phyloP scores from a whole-genome alignment of 2,797 vertebrate genomes.

The Enteromius unitaeniatus region DNA sequence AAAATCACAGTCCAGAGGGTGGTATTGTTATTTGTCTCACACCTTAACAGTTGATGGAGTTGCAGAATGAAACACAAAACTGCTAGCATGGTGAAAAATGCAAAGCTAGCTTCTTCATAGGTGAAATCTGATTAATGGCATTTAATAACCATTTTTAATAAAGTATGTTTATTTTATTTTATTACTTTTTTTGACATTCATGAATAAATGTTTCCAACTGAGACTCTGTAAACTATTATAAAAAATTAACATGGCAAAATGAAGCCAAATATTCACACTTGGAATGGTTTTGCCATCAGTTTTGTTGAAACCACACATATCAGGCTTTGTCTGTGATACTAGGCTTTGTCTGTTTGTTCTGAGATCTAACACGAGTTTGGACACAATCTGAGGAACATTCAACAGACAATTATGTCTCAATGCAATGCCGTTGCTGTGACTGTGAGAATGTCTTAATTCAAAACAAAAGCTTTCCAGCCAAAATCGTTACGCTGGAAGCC shows the following conservation, averaged over 20 bases:
- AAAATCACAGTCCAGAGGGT: constrained; percentile 54
- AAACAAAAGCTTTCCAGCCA: constrained; percentile 35
- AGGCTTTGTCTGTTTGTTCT: constrained; percentile 26
- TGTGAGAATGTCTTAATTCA: constrained; percentile 40
- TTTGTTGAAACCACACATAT: constrained; percentile 17
- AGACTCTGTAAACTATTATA: constrained; percentile 19
- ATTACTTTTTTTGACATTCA: constrained; percentile 5
- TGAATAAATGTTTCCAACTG: constrained; percentile 5
- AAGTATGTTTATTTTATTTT: background rate
- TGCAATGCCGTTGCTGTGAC: constrained; percentile 36
- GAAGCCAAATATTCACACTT: constrained; percentile 24
- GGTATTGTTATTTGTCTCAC: constrained; percentile 52
- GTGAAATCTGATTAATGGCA: constrained; percentile 4
- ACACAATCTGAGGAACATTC: constrained; percentile 40
- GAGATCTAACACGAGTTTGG: constrained; percentile 37
- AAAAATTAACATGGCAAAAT: constrained; percentile 16
- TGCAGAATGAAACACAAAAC: constrained; percentile 48
- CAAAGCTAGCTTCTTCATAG: background rate
- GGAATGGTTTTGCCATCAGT: constrained; percentile 29
- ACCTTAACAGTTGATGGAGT: constrained; percentile 49
- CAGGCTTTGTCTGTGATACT: constrained; percentile 28
- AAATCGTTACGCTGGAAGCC: constrained; percentile 25
- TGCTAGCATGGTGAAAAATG: constrained; percentile 28
- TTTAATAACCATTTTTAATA: background rate
- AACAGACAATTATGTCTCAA: constrained; percentile 44